A percentile compares a stretch with the other conserved stretches of the same genome.
Conservation (phyloP, 2,888 invertebrate species). For the Cataglyphis livida region DNA sequence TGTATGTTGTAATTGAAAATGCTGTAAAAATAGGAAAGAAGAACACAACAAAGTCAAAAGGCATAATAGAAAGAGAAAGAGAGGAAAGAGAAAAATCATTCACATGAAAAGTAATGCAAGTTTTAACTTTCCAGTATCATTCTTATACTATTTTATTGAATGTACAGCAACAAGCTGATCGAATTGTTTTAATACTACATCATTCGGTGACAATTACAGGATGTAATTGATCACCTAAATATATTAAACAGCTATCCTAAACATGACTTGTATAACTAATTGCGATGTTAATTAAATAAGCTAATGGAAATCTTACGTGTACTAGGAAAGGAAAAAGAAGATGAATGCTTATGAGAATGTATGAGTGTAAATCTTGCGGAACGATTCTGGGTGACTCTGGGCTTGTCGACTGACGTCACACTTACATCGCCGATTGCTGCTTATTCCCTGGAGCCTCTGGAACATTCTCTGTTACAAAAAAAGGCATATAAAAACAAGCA, state of each 20-base stretch:
- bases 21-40: constrained; percentile 14
- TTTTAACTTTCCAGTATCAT: constrained; percentile 32
- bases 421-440: background rate
- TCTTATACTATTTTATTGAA: constrained; percentile 65
- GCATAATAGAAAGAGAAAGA: background rate
- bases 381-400: constrained; percentile 30
- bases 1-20: background rate
- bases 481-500: background rate
- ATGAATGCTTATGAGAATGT: constrained; percentile 59
- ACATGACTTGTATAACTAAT: constrained; percentile 19
- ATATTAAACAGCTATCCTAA: constrained; percentile 50
- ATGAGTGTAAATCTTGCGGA: constrained; percentile 5
- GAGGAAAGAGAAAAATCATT: background rate
- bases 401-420: background rate
- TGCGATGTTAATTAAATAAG: constrained; percentile 18
- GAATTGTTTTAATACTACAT: constrained; percentile 64
- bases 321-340: constrained; percentile 50
- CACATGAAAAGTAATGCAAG: background rate
- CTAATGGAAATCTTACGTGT: constrained; percentile 33
- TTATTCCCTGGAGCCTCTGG: constrained; percentile 30
- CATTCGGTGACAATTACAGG: constrained; percentile 24
- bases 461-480: constrained; percentile 38
- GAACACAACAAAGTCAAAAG: background rate
- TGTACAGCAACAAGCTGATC: constrained; percentile 46
- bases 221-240: constrained; percentile 45